Base-by-base conservation (phyloP, 2,888 invertebrate genomes). In the Scrobipalpa atriplicella region DNA sequence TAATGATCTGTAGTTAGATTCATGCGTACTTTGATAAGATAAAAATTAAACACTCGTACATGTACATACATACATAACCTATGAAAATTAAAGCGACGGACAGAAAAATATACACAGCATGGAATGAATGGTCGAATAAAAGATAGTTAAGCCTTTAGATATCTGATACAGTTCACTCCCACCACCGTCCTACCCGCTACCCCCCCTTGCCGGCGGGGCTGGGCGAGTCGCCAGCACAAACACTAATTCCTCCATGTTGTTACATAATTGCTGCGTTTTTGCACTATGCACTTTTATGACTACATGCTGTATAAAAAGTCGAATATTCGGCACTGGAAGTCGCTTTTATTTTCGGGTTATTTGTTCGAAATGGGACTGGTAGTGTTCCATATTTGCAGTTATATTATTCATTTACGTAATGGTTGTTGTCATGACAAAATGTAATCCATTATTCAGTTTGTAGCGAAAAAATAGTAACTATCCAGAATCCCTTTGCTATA, bases 221-320 rank as follows among this genome's bases (percentile, higher is more conserved):
- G 90, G 91, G 92, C 90, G 67, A 51, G 60, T 52, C 69, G 88
- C 92, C 92, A 90, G 77, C 78, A 78, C 78, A 79, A 84, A 81
- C 85, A 85, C 90, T 89, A 90, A 90, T 89, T 86, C 85, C 82
- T 85, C 80, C 83, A 84, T 83, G 82, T 84, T 77, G 84, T 89
- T 90, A 89, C 86, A 87, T 90, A 89, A 90, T 90, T 87, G 85
- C 86, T 82, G 78, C 83, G 85, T 87, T 89, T 89, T 88, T 87
- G 77, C 80, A 67, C 74, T 75, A 66, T 71, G 74, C 73, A 78
- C 76, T 77, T 70, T 73, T 68, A 52, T 63, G 29, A 52, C 43
- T 21, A 43, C 38, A 11, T 18, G 39, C 41, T 60, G 39, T 18
- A 60, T 56, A 41, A 61, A 61, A 41, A 41, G 19, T 61, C 11